Base-by-base conservation (phyloP, 2,113 vertebrate genomes). In the Prolemur simus region DNA sequence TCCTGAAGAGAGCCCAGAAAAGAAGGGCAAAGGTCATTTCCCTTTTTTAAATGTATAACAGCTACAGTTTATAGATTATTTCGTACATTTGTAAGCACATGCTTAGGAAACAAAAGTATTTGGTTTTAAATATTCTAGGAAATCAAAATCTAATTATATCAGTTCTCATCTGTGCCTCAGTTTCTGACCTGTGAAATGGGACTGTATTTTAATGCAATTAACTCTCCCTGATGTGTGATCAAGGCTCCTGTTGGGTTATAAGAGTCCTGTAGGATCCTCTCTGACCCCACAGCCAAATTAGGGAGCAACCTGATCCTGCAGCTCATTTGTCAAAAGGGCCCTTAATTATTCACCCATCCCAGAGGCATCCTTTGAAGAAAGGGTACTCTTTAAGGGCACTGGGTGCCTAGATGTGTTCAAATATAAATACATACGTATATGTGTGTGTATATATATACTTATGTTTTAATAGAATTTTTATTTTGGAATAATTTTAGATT, bases 171-270 rank as follows among this genome's bases (percentile, higher is more conserved):
- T 56, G 14, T 13, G 14, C 66, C 49, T 81, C 58, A 12, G 52
- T 87, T 91, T 95, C 91, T 58, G 45, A 52, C 64, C 37, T 77
- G 69, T 63, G 71, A 88, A 83, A 69, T 14, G 21, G 54, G n/a
- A 10, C 2, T 37, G 20, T 29, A 47, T 68, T 32, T 17, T 17
- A 52, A 52, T 52, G 10, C 7, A 21, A 52, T 27, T 54, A 56
- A 34, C 14, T 45, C 69, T 69, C 58, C 27, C 60, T 69, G 8
- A 52, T 0, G 0, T 6, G 20, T 13, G 78, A 88, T 20, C 58
- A 60, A 81, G 13, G 32, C 4, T 68, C 60, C 63, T 69, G 2
- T 18, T 32, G 73, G 85, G 63, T 64, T 73, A 45, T 47, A 47
- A 87, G 49, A 60, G 60, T 49, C 42, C 42, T 60, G 27, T 21